Evolutionary conservation across 92 coral and sea anemone species (phyloP).

Genomic region (Zoanthus sansibaricus): DNA sequence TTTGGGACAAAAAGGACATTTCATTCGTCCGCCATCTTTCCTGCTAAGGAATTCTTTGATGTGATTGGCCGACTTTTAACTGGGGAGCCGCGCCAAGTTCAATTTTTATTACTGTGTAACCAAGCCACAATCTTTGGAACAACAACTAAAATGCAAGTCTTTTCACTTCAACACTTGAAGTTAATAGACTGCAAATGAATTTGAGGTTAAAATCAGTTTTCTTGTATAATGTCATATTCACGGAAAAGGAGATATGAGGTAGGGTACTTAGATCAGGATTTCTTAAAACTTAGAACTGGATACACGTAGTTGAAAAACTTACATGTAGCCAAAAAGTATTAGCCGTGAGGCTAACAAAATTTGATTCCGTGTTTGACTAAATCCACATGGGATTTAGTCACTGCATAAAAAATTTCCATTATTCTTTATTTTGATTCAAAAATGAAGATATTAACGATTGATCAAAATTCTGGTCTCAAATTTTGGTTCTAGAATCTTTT

Average conservation of each 20-base stretch:
- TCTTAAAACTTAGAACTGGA: too few species aligned
- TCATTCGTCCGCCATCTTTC: conserved; percentile 51
- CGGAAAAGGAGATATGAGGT: conserved; percentile 40
- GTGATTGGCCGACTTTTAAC: conserved; percentile 5
- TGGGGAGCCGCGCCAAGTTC: conserved; percentile 15
- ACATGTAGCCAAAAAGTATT: too few species aligned
- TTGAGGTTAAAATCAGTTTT: background rate
- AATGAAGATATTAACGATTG: too few species aligned
- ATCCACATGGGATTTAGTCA: too few species aligned
- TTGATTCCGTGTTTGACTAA: too few species aligned
- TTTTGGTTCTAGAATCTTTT: too few species aligned
- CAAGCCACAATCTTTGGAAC: conserved; percentile 15
- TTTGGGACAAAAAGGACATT: background rate
- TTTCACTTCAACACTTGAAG: background rate
- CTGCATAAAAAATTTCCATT: too few species aligned
- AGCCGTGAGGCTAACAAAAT: too few species aligned
- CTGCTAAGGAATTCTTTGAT: background rate
- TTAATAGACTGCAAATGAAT: background rate
- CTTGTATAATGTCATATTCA: conserved; percentile 23
- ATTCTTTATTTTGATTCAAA: too few species aligned
- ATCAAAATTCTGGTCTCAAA: too few species aligned
- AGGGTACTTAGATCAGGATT: background rate
- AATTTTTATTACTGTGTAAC: background rate
- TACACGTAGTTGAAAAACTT: too few species aligned
- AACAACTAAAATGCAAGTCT: background rate